Conservation (phyloP, 1,140 invertebrate species). For the Drosophila jambulina region DNA sequence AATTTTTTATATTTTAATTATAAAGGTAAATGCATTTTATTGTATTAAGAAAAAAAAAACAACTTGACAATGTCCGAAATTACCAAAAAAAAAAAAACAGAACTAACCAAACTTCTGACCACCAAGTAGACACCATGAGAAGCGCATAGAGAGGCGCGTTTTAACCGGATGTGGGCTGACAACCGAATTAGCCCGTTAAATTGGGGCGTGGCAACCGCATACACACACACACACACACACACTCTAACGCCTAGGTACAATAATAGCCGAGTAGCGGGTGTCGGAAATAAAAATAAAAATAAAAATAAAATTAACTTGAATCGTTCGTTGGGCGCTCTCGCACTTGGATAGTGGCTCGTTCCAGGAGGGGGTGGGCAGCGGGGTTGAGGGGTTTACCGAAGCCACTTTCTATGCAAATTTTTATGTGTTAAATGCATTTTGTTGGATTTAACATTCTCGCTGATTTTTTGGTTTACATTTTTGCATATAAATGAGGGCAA, state of each 20-base stretch:
- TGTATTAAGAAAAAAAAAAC: no score
- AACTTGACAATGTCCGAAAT: no score
- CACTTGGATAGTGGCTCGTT: slow-evolving; percentile 33
- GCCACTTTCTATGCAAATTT: slow-evolving; percentile 84
- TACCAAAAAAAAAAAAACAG: no score
- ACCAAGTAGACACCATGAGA: neutral
- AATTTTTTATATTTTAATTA: no score
- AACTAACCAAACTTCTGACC: no score
- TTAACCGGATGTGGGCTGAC: neutral
- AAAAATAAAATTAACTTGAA: slow-evolving; percentile 57
- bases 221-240: slow-evolving; percentile 3
- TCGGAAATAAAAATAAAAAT: slow-evolving; percentile 51
- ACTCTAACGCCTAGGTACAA: slow-evolving; percentile 11
- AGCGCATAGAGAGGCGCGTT: neutral
- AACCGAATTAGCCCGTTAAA: slow-evolving; percentile 20
- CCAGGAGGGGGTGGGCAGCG: neutral
- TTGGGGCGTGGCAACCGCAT: slow-evolving; percentile 23
- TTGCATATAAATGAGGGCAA: slow-evolving; percentile 82
- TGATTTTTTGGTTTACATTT: slow-evolving; percentile 84
- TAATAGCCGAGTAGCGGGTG: slow-evolving; percentile 37
- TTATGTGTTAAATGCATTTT: slow-evolving; percentile 84
- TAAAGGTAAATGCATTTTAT: no score
- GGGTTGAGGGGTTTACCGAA: slow-evolving; percentile 50
- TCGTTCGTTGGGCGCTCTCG: slow-evolving; percentile 13
- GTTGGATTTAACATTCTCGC: slow-evolving; percentile 84